Conservation (phyloP, 2,113 vertebrate genomes). For the Propithecus coquereli region DNA sequence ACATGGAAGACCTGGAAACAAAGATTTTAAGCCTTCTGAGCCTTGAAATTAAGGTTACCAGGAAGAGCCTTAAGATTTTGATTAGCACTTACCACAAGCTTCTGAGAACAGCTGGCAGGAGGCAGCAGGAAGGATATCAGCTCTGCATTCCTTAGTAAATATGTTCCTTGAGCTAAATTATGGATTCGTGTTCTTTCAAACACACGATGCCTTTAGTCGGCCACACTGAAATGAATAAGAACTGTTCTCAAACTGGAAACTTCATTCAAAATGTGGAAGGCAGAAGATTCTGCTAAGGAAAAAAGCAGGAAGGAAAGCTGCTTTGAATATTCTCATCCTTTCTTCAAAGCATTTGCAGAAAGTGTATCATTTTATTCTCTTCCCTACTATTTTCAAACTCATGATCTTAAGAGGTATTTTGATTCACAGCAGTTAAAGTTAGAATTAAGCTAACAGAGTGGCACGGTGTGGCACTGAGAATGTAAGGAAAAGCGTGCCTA, state of each 20-base stretch:
- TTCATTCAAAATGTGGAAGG: not conserved
- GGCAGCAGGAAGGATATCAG: not conserved
- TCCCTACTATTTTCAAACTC: not conserved
- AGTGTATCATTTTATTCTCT: not conserved
- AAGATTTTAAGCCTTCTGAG: slow-evolving; percentile 4
- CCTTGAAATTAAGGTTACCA: slow-evolving; percentile 24
- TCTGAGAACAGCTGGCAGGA: not conserved
- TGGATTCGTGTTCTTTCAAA: not conserved
- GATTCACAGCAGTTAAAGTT: not conserved
- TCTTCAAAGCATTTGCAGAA: not conserved
- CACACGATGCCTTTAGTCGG: too few relatives aligned
- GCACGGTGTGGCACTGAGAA: not conserved
- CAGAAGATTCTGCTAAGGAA: not conserved
- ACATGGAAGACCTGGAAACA: not conserved
- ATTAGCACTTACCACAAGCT: not conserved
- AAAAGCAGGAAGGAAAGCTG: not conserved
- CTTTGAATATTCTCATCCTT: not conserved
- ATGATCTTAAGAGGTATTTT: not conserved
- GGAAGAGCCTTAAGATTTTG: slow-evolving; percentile 25
- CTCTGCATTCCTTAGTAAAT: not conserved
- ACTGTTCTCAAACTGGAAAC: not conserved
- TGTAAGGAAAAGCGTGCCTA: not conserved
- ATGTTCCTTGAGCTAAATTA: not conserved
- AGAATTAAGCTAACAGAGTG: not conserved
- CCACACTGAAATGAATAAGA: not conserved